phyloP scores from a whole-genome alignment of 1,140 invertebrate genomes.

The Papilio aristodemus region DNA sequence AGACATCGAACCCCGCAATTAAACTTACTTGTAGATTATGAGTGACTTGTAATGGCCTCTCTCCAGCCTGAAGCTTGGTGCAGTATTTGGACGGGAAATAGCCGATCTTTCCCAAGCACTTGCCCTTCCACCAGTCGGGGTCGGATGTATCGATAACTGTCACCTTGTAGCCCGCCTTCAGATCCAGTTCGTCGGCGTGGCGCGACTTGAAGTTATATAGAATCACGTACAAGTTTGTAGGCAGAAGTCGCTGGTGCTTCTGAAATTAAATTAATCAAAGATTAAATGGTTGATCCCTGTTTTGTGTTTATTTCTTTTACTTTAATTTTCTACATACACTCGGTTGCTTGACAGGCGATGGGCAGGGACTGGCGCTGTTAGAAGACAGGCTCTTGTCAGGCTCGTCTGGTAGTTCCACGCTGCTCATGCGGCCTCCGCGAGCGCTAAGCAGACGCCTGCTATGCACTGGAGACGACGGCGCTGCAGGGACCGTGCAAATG shows the following conservation, averaged over 20 bases:
- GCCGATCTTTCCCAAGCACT: constrained; percentile 93
- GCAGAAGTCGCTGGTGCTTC: constrained; percentile 91
- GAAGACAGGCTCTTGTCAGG: constrained; percentile 94
- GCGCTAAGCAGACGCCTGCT: constrained; percentile 88
- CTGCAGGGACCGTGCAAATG: constrained; percentile 69
- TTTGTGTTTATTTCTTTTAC: too few species aligned
- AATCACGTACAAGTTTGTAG: constrained; percentile 96
- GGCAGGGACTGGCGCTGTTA: constrained; percentile 94
- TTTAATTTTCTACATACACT: constrained; percentile 50
- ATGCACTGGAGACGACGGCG: constrained; percentile 93
- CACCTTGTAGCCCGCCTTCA: constrained; percentile 97
- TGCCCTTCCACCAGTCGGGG: constrained; percentile 98
- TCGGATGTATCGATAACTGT: constrained; percentile 97
- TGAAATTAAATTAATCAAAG: constrained; percentile 55
- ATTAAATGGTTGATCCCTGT: too few species aligned
- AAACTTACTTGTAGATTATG: constrained; percentile 82
- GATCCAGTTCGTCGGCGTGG: constrained; percentile 95
- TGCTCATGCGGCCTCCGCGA: constrained; percentile 92
- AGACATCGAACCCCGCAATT: too few species aligned
- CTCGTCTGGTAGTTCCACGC: constrained; percentile 94
- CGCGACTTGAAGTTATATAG: constrained; percentile 97
- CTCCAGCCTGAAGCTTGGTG: constrained; percentile 92
- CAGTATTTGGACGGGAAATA: constrained; percentile 98
- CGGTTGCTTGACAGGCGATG: constrained; percentile 86
- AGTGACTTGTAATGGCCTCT: constrained; percentile 92